Conservation (phyloP, 1,140 invertebrate genomes). For the Lordiphosa stackelbergi region DNA sequence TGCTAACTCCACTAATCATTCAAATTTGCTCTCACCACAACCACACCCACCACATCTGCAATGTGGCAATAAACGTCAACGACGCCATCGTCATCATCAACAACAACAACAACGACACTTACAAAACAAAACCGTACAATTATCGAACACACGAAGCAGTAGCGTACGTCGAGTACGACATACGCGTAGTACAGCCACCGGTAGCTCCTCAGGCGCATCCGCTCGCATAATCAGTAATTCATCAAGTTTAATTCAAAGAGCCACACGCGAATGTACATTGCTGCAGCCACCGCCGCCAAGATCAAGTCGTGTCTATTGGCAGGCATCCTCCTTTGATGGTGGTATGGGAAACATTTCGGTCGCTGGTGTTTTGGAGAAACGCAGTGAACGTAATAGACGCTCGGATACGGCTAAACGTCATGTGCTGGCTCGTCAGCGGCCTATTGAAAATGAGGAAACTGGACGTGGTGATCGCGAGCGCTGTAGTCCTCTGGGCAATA, state of each 20-base stretch:
- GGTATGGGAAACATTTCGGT: slow-evolving; percentile 77
- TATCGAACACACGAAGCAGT: slow-evolving; percentile 36
- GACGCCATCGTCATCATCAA: slow-evolving; percentile 55
- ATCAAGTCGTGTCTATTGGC: slow-evolving; percentile 61
- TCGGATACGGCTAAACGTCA: slow-evolving; percentile 85
- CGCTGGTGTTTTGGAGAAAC: slow-evolving; percentile 55
- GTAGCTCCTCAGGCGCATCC: slow-evolving; percentile 16
- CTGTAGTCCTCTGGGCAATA: slow-evolving; percentile 62
- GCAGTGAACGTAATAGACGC: slow-evolving; percentile 73
- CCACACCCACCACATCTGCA: slow-evolving; percentile 42
- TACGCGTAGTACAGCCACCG: slow-evolving; percentile 19
- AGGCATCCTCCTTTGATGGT: slow-evolving; percentile 78
- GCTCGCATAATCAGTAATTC: slow-evolving; percentile 68
- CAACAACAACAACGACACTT: slow-evolving; percentile 47
- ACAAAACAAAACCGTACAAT: slow-evolving; percentile 23
- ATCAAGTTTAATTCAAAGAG: slow-evolving; percentile 64
- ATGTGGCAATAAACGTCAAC: slow-evolving; percentile 47
- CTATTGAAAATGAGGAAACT: slow-evolving; percentile 82
- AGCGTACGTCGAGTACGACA: slow-evolving; percentile 55
- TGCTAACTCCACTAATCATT: slow-evolving; percentile 46
- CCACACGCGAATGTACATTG: slow-evolving; percentile 63
- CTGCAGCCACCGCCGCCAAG: slow-evolving; percentile 56
- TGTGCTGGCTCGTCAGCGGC: slow-evolving; percentile 85
- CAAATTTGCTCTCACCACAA: slow-evolving; percentile 65
- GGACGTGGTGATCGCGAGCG: slow-evolving; percentile 39